Base-by-base conservation (phyloP, 2,797 vertebrate genomes). In the Phaenicophaeus curvirostris region DNA sequence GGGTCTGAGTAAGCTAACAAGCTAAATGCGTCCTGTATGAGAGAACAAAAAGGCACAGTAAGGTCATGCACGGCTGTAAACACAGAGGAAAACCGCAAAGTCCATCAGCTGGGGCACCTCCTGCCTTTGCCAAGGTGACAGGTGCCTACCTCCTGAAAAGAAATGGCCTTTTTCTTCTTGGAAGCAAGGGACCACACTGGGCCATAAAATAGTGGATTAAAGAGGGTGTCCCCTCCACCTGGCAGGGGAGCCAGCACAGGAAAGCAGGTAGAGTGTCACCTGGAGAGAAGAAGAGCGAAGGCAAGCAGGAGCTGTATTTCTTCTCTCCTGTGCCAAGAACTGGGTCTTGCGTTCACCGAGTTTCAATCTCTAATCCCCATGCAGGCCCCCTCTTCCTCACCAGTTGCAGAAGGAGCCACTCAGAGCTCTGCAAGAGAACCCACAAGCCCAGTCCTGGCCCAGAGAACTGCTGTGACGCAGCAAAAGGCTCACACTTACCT, bases 1-100 rank as follows among this genome's bases (percentile, higher is more conserved):
- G 99, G 99, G 94, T 99, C 99, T 6, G 99, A 99, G 96, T 99
- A 99, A 3, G 99, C 99, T 94, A 99, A 97, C 95, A 99, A 98
- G 97, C 99, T 99, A 96, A 99, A 99, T 3, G 99, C 99, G 44
- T 99, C 99, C 99, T 99, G 95, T n/a, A 83, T 42, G 79, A 91
- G 61, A 93, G 82, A 95, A 79, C 21, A 92, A 39, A 96, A 54
- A 91, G 75, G 76, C 46, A 76, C 35, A 75, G 59, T 85, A 7
- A 94, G 91, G n/a, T 59, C 74, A 82, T 8, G 65, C 42, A 63
- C 2, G 24, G 77, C 76, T 76, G 59, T 42, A 82, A 57, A 78
- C 44, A 57, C 48, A 17, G 48, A 24, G 79, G 28, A 77, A 63
- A 84, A 66, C 18, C 7, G 6, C 35, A 42, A 21, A 21, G 69